phyloP scores from a whole-genome alignment of 2,888 invertebrate genomes.

The Drosophila pseudotakahashii region DNA sequence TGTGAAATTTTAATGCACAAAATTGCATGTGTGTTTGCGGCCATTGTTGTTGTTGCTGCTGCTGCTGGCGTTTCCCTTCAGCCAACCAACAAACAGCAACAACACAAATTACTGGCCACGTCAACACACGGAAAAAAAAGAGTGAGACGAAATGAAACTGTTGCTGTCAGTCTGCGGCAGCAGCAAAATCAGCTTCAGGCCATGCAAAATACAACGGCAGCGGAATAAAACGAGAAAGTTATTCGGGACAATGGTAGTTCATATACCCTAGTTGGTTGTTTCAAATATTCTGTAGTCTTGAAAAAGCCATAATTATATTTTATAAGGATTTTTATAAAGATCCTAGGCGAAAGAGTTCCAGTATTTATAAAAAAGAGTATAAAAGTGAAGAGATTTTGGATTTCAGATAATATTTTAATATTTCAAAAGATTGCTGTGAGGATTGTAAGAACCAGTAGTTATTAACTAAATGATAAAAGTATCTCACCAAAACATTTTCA shows the following conservation, averaged over 20 bases:
- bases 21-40: conserved; percentile 46
- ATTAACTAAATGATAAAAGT: no score
- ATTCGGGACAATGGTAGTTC: not conserved
- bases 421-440: no score
- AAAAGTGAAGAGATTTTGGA: no score
- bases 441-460: no score
- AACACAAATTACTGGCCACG: conserved; percentile 44
- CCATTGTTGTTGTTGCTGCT: conserved; percentile 23
- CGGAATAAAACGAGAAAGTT: conserved; percentile 16
- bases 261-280: not conserved
- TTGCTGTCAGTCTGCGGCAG: conserved; percentile 64
- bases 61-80: conserved; percentile 46
- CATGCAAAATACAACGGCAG: conserved; percentile 42
- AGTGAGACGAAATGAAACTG: conserved; percentile 46
- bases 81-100: conserved; percentile 67
- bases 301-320: no score
- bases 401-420: no score
- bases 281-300: no score
- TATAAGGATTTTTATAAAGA: no score
- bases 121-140: conserved; percentile 29
- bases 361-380: no score
- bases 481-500: no score
- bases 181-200: conserved; percentile 54
- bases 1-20: conserved; percentile 75
- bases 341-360: no score